Conservation (phyloP, 2,888 invertebrate species). For the Pristionchus exspectatus region DNA sequence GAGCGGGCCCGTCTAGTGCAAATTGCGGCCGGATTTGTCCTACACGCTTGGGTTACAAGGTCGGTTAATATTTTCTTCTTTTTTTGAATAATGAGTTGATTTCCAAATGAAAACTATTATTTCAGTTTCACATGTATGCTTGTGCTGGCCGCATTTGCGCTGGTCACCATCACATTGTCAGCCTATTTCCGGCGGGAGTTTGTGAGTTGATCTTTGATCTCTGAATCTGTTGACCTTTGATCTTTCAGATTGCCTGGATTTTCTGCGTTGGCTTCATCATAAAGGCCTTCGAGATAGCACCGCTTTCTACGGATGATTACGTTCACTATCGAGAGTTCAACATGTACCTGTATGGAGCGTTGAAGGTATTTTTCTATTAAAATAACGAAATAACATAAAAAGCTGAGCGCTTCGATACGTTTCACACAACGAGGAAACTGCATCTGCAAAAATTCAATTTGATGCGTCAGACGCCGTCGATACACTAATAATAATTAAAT, state of each 20-base stretch:
- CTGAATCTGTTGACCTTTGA: not conserved
- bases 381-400: not conserved
- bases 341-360: slow-evolving; percentile 73
- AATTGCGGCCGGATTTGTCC: not conserved
- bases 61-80: not conserved
- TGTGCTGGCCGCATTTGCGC: not conserved
- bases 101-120: too few relatives aligned
- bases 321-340: slow-evolving; percentile 77
- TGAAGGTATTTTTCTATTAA: slow-evolving; percentile 67
- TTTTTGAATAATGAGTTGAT: too few relatives aligned
- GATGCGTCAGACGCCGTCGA: not conserved
- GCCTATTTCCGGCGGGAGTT: not conserved
- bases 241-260: slow-evolving; percentile 33
- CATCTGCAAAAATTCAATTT: too few relatives aligned
- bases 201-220: slow-evolving; percentile 45
- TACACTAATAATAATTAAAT: not conserved
- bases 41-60: slow-evolving; percentile 22
- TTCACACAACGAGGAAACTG: too few relatives aligned
- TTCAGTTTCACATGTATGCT: slow-evolving; percentile 28
- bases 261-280: slow-evolving; percentile 45
- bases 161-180: not conserved
- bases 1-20: slow-evolving; percentile 6
- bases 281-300: slow-evolving; percentile 61
- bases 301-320: slow-evolving; percentile 64
- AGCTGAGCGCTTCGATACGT: too few relatives aligned